Base-by-base conservation (phyloP, 1,140 invertebrate genomes). In the Bombus cullumanus region DNA sequence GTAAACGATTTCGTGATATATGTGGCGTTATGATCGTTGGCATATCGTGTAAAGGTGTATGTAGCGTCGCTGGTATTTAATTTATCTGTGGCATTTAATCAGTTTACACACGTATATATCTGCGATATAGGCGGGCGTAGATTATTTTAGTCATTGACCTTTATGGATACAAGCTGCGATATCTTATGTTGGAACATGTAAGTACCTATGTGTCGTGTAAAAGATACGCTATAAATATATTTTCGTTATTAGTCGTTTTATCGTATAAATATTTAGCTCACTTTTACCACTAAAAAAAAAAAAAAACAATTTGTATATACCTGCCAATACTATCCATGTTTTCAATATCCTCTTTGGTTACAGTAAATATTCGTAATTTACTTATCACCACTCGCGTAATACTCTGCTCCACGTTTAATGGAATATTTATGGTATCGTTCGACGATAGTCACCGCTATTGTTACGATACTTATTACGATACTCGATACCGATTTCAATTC, bases 381-480 rank as follows among this genome's bases (percentile, higher is more conserved):
- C 28, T n/a, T n/a, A 12, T 18, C 31, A 34, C 15, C 64, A 34
- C 8, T n/a, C 59, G 59, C 9, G 25, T n/a, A 9, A 37, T 53
- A 47, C 15, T 10, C 3, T 34, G 22, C 73, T 6, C 25, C 47
- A 18, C 6, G 6, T 71, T 83, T 83, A 43, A 28, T 4, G 53
- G 78, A 71, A 79, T 79, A 79, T 62, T 69, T 69, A 59, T 47
- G 5, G 31, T 59, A 10, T 68, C 41, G 80, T 53, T 37, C 59
- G 22, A 57, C 39, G 39, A 78, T 66, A 69, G 62, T 47, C 87
- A 84, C 69, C 41, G 59, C 59, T n/a, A 62, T 62, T 62, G 28
- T 62, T 62, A 62, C 10, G 10, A 39, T 77, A 57, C 39, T 85
- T 85, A 80, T 87, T 82, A 68, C 75, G 57, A 73, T 43, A 73